A percentile compares a stretch with the other conserved stretches of the same genome.
Conservation (phyloP, 37 sponge, comb jelly and placozoan genomes). For the Eunapius fragilis region DNA sequence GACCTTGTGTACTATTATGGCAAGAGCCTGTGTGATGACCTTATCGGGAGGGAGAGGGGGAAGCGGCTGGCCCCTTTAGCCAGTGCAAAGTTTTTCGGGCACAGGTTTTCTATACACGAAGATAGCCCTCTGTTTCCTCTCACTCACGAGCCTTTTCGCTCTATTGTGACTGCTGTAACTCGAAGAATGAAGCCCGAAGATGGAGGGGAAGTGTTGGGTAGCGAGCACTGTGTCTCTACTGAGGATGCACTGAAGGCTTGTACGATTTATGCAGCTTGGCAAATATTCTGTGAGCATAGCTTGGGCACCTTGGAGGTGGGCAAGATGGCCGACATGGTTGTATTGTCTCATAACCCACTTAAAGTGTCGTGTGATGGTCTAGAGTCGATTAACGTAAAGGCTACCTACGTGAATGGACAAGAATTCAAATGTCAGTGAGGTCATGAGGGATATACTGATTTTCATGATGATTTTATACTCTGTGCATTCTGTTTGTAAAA, state of each 20-base stretch:
- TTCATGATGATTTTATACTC: too few species aligned
- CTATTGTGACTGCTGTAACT: constrained; percentile 44
- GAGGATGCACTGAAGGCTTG: constrained; percentile 69
- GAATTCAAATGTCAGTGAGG: neutral
- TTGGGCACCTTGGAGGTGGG: constrained; percentile 76
- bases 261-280: constrained; percentile 68
- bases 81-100: constrained; percentile 19
- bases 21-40: constrained; percentile 29
- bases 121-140: constrained; percentile 42
- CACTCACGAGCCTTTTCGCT: constrained; percentile 31
- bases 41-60: constrained; percentile 45
- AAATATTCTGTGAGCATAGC: constrained; percentile 51
- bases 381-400: constrained; percentile 22
- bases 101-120: constrained; percentile 42
- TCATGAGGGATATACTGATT: too few species aligned
- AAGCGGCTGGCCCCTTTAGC: constrained; percentile 35
- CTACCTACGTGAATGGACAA: constrained; percentile 39
- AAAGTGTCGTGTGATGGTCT: constrained; percentile 41
- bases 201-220: constrained; percentile 7
- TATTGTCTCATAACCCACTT: constrained; percentile 54
- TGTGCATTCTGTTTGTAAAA: too few species aligned
- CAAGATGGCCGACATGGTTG: constrained; percentile 71
- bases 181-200: constrained; percentile 13
- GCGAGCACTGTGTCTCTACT: constrained; percentile 25
- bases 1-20: constrained; percentile 57